Conservation (phyloP, 1,140 invertebrate genomes). For the Pseudomyrmex sp. region DNA sequence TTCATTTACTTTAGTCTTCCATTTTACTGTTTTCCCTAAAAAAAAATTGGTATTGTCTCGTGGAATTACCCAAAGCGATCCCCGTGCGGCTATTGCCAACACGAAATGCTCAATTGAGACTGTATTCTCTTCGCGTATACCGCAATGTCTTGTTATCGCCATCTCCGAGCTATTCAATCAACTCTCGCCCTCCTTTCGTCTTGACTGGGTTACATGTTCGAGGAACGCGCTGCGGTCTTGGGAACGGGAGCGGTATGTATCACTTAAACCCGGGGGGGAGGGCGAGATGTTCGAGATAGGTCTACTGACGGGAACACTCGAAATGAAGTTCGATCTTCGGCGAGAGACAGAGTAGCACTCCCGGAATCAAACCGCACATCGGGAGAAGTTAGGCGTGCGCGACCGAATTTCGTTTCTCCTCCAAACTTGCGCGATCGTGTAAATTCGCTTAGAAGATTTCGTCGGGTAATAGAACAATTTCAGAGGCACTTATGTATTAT, state of each 20-base stretch:
- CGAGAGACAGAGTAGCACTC: conserved; percentile 11
- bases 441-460: conserved; percentile 25
- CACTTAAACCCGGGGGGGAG: too few relatives aligned
- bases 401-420: conserved; percentile 33
- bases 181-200: conserved; percentile 30
- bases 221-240: conserved; percentile 34
- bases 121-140: conserved; percentile 31
- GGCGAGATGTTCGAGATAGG: too few relatives aligned
- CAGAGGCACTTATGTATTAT: neutral
- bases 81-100: neutral
- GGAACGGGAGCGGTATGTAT: too few relatives aligned
- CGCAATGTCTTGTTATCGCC: conserved; percentile 41
- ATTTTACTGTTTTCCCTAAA: neutral
- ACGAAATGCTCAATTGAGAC: conserved; percentile 23
- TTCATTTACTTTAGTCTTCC: too few relatives aligned
- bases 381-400: conserved; percentile 16
- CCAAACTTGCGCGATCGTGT: conserved; percentile 19
- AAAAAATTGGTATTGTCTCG: too few relatives aligned
- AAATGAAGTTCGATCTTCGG: conserved; percentile 53
- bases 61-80: neutral
- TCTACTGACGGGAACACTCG: conserved; percentile 39
- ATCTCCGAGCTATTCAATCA: conserved; percentile 37
- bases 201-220: conserved; percentile 49
- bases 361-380: conserved; percentile 37
- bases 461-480: neutral